A percentile compares a stretch with the other conserved stretches of the same genome.
Conservation (phyloP, 2,113 vertebrate genomes). For the Zosterops borbonicus region DNA sequence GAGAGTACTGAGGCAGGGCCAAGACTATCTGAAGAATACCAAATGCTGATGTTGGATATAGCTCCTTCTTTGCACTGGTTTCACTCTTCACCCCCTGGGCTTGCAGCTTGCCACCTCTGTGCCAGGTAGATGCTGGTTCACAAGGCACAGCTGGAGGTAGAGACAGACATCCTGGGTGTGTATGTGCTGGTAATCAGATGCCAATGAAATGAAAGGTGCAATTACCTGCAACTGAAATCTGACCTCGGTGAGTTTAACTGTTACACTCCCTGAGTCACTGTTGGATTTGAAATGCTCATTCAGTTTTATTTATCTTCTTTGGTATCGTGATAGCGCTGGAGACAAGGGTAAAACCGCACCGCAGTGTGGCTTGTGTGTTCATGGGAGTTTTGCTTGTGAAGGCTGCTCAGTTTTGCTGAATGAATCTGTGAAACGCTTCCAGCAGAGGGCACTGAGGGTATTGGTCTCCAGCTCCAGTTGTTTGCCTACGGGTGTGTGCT, state of each 20-base stretch:
- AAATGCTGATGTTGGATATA: conserved; percentile 38
- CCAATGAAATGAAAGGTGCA: neutral
- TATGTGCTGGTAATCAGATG: neutral
- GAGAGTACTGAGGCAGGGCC: conserved; percentile 45
- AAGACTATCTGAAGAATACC: conserved; percentile 68
- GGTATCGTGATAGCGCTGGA: neutral
- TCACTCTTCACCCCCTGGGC: neutral
- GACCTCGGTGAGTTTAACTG: neutral
- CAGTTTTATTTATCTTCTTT: neutral
- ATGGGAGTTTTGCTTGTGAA: neutral
- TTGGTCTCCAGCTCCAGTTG: neutral
- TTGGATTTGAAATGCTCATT: neutral
- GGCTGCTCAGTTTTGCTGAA: neutral
- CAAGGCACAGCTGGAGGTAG: neutral
- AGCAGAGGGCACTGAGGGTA: conserved; percentile 62
- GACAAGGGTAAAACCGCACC: neutral
- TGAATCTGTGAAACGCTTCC: neutral
- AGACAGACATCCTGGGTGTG: neutral
- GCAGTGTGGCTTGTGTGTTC: neutral
- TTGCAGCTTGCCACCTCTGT: neutral
- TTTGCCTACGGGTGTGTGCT: accelerated
- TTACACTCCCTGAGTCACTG: neutral
- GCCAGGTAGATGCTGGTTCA: neutral
- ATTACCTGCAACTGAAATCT: neutral
- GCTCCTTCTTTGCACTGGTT: neutral